These are phyloP conservation scores for Bagarius yarrelli DNA, from an alignment of 2,113 vertebrate species.

Conservation along the genomic window DNA sequence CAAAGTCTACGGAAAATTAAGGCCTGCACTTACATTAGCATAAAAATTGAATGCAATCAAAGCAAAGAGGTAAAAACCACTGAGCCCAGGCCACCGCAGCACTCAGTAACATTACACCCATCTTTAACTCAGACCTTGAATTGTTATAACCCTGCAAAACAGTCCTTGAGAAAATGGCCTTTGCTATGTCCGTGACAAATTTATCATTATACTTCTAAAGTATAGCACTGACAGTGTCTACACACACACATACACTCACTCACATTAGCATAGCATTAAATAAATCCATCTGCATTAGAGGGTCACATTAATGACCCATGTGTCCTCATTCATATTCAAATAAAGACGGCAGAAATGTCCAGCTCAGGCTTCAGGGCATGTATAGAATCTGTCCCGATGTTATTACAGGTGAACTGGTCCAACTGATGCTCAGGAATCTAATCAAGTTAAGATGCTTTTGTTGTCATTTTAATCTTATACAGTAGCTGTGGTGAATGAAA, in stretches of 20 bases:
- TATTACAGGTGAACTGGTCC: constrained; percentile 20
- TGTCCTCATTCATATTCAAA: constrained; percentile 48
- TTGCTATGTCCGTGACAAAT: not conserved
- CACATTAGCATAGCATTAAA: constrained; percentile 33
- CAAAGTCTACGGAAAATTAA: constrained; percentile 20
- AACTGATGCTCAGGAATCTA: constrained; percentile 22
- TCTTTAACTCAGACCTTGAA: constrained; percentile 2
- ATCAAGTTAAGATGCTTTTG: not conserved
- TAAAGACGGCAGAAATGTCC: constrained; percentile 30
- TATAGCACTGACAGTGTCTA: not conserved
- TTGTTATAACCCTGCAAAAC: not conserved
- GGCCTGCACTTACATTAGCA: constrained; percentile 39
- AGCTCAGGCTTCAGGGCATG: constrained; percentile 24
- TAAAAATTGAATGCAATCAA: constrained; percentile 45
- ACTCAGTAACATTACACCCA: not conserved
- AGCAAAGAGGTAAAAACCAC: not conserved
- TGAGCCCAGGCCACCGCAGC: not conserved
- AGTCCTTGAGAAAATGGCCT: constrained; percentile 11
- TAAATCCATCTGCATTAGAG: constrained; percentile 51
- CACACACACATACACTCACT: constrained; percentile 17
- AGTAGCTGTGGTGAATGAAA: no score
- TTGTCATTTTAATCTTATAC: not conserved
- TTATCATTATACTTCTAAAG: not conserved
- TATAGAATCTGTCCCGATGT: constrained; percentile 21
- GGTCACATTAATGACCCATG: constrained; percentile 56